Conservation (phyloP, 2,113 vertebrate genomes). For the Aix galericulata region DNA sequence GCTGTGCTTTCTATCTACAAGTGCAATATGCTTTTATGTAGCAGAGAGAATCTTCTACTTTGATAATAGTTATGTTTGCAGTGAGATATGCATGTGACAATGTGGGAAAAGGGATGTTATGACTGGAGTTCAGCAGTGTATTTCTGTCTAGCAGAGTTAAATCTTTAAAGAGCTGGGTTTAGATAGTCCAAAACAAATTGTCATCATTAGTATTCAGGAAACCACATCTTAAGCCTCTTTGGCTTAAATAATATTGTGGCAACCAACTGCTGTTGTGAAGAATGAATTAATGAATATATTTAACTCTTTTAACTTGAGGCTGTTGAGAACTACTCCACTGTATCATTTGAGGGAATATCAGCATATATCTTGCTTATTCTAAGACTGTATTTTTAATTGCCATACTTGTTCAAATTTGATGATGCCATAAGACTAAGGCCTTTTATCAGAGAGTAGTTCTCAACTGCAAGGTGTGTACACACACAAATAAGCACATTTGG, state of each 20-base stretch:
- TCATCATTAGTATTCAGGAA: background rate
- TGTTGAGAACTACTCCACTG: background rate
- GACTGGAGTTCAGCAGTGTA: background rate
- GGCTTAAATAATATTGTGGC: background rate
- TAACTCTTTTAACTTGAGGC: background rate
- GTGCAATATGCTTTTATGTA: slow-evolving; percentile 59
- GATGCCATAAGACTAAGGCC: background rate
- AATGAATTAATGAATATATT: background rate
- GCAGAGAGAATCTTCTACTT: slow-evolving; percentile 9
- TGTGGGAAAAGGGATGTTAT: background rate
- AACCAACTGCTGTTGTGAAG: background rate
- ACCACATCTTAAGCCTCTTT: background rate
- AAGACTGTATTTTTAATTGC: background rate
- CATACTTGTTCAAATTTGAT: background rate
- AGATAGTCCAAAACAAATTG: background rate
- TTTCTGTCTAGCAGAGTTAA: background rate
- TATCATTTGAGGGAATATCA: slow-evolving; percentile 14
- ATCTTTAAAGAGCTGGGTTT: background rate
- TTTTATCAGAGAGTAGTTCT: background rate
- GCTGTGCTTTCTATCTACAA: slow-evolving; percentile 17
- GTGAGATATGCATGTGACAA: background rate
- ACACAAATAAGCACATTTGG: background rate
- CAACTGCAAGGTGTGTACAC: background rate
- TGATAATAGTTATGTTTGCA: background rate
- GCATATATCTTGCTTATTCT: background rate